phyloP scores from a whole-genome alignment of 2,113 vertebrate genomes.

The Calidris pygmaea region DNA sequence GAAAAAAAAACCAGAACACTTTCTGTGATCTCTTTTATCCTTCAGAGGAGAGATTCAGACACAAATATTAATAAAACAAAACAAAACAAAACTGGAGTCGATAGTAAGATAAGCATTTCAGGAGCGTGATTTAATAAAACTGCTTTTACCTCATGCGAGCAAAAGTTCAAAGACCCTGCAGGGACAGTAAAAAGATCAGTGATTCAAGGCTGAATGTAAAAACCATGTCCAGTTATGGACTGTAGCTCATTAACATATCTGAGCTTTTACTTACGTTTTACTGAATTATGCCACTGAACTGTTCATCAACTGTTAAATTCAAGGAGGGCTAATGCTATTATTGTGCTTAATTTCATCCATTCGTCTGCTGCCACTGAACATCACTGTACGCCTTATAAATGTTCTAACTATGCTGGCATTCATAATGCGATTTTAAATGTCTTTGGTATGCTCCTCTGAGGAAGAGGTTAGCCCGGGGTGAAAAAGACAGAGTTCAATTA shows the following conservation, averaged over 20 bases:
- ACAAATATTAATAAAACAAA: conserved; percentile 7
- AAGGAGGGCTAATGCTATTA: background rate
- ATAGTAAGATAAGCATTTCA: background rate
- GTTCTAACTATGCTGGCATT: conserved; percentile 23
- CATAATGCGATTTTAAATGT: conserved; percentile 48
- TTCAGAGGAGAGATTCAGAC: background rate
- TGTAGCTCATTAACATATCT: background rate
- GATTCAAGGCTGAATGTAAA: background rate
- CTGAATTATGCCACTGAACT: background rate
- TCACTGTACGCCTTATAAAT: background rate
- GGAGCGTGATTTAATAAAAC: background rate
- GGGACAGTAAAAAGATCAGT: background rate
- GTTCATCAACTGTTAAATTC: background rate
- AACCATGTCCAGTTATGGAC: background rate
- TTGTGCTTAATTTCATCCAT: conserved; percentile 45
- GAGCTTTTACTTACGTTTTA: background rate
- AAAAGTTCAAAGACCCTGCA: conserved; percentile 4
- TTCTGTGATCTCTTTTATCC: background rate
- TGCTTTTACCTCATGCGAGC: background rate
- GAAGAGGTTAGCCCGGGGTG: conserved; percentile 18
- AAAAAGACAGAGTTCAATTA: conserved; percentile 35
- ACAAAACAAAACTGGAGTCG: background rate
- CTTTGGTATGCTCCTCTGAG: conserved; percentile 9
- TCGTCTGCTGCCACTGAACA: conserved; percentile 26
- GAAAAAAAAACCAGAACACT: background rate